phyloP scores from a whole-genome alignment of 2,113 vertebrate species.

The Pedetes capensis region DNA sequence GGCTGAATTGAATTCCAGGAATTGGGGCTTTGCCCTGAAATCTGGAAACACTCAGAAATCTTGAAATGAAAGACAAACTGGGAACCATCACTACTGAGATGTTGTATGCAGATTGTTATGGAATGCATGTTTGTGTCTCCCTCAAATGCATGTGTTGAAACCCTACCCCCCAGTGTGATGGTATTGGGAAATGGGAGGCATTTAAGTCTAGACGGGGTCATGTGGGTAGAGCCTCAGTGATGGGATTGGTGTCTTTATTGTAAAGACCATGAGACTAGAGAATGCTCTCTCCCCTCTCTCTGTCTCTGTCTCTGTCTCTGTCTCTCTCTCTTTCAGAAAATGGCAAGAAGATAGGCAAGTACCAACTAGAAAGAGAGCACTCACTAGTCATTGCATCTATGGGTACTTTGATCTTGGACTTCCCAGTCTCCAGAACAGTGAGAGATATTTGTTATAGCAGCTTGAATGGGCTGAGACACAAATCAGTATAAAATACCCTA shows the following conservation, averaged over 20 bases:
- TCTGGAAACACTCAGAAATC: no score
- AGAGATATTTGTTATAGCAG: not conserved
- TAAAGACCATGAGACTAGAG: not conserved
- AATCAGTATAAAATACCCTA: not conserved
- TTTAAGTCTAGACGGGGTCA: not conserved
- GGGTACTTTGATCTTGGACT: not conserved
- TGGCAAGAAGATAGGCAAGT: not conserved
- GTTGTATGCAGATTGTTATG: not conserved
- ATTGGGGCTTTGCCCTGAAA: no score
- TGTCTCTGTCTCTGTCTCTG: not conserved
- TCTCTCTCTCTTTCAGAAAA: not conserved
- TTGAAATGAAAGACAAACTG: not conserved
- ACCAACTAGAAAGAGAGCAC: not conserved
- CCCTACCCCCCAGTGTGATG: not conserved
- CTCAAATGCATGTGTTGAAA: not conserved
- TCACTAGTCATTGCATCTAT: not conserved
- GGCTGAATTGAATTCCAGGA: no score
- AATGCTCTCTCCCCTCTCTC: not conserved
- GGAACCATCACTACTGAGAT: not conserved
- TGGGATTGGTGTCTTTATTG: not conserved
- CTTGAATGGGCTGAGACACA: not conserved
- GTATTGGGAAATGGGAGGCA: not conserved
- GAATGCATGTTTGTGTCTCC: not conserved
- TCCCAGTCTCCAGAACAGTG: not conserved
- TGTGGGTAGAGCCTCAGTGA: not conserved